A percentile compares a stretch with the other conserved stretches of the same genome.
Evolutionary conservation across 2,113 vertebrate genomes (phyloP).

Genomic region (Colossoma macropomum): DNA sequence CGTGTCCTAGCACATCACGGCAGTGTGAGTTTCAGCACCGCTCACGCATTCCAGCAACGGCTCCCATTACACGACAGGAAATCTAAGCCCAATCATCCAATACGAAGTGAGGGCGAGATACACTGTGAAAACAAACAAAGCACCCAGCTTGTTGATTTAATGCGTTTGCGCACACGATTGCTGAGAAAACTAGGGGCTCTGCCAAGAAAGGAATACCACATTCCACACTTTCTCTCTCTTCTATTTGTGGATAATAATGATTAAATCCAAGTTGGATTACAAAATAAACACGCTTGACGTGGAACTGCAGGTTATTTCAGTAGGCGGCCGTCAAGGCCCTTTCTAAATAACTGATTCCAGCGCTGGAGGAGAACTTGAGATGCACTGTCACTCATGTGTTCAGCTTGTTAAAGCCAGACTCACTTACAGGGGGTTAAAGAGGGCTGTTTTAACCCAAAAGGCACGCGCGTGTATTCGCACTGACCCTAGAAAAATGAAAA

Average conservation of each 20-base stretch:
- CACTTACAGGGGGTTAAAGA: not conserved
- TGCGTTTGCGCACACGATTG: conserved; percentile 65
- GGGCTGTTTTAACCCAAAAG: not conserved
- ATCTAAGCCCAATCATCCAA: conserved; percentile 71
- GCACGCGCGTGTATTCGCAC: not conserved
- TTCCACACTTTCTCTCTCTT: conserved; percentile 50
- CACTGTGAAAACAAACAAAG: conserved; percentile 76
- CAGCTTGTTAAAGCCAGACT: not conserved
- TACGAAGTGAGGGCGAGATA: conserved; percentile 70
- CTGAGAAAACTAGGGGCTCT: conserved; percentile 60
- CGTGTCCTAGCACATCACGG: conserved; percentile 3
- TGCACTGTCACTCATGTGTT: not conserved
- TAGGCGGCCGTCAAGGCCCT: not conserved
- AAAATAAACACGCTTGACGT: conserved; percentile 33
- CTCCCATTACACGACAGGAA: conserved; percentile 72
- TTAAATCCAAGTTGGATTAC: conserved; percentile 66
- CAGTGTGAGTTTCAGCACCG: conserved; percentile 22
- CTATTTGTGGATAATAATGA: conserved; percentile 56
- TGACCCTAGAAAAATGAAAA: not conserved
- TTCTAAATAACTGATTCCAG: not conserved
- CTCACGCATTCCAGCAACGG: conserved; percentile 60
- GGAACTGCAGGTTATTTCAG: conserved; percentile 2
- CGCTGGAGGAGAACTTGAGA: not conserved
- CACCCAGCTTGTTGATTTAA: conserved; percentile 70
- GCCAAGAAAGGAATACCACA: conserved; percentile 69